Base-by-base conservation (phyloP, 37 sponge, comb jelly and placozoan genomes). In the Hormiphora californensis region DNA sequence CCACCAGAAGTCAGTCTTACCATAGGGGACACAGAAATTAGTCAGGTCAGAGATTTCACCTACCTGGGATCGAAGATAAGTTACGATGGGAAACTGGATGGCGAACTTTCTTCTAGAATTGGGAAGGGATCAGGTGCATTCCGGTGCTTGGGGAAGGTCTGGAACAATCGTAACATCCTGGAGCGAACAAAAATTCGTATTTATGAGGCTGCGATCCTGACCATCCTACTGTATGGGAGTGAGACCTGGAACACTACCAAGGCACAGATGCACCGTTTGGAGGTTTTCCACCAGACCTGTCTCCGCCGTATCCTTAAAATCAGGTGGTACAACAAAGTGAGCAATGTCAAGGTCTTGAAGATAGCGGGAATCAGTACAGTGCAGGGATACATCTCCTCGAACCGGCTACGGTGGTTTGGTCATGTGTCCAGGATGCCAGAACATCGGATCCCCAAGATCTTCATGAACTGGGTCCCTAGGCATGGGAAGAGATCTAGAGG, bases 91-190 rank as follows among this genome's bases (percentile, higher is more conserved):
- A 57, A 5, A 5, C 61, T 57, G 61, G 9, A 57, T 15, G 25
- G 25, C 21, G 7, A 57, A 5, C 61, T 57, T 23, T 23, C 21
- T 15, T 28, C 28, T 57, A 57, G 61, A 12, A 57, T 57, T 57
- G 61, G 61, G 28, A 57, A 57, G 61, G 61, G 30, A 57, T 5
- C 61, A 12, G 61, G 61, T 12, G 21, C 61, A 5, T 57, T 57
- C 7, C 21, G 27, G 30, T 19, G 4, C 9, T 15, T 57, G 61
- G 7, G 30, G 4, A 5, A 30, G 21, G 61, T 57, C 61, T 57
- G 61, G 61, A 21, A 57, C 61, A 57, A 57, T 12, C 61, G 22
- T 15, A 57, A 57, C 61, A 57, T 57, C 61, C 9, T 57, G 61
- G 25, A 23, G 25, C 61, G 28, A 12, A 57, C 61, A 21, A 57